Evolutionary conservation across 2,113 vertebrate species (phyloP).

Genomic region (Centropristis striata): DNA sequence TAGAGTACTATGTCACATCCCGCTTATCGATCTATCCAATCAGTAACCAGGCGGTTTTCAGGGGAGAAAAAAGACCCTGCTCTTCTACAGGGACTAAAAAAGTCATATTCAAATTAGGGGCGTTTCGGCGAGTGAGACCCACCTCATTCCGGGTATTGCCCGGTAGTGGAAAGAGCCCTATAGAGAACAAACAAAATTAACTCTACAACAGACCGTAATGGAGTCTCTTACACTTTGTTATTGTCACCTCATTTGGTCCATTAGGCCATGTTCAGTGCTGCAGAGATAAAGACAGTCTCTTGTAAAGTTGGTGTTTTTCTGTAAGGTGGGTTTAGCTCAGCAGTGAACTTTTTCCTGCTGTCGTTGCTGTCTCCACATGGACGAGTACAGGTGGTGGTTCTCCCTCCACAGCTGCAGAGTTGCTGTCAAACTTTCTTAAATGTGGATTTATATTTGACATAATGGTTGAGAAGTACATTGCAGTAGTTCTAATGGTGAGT

Average conservation of each 20-base stretch:
- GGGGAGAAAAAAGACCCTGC: too few relatives aligned
- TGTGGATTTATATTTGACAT: conserved; percentile 59
- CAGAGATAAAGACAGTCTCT: neutral
- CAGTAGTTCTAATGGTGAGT: conserved; percentile 40
- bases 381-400: conserved; percentile 5
- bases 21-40: too few relatives aligned
- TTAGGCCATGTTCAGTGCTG: neutral
- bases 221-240: neutral
- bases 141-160: too few relatives aligned
- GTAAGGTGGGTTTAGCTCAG: conserved; percentile 11
- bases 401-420: conserved; percentile 15
- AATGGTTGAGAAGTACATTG: conserved; percentile 50
- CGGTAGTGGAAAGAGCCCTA: too few relatives aligned
- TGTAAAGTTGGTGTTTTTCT: neutral
- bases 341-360: neutral
- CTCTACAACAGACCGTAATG: neutral
- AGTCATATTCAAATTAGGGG: too few relatives aligned
- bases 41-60: too few relatives aligned
- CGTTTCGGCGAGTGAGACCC: too few relatives aligned
- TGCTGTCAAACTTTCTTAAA: conserved; percentile 52
- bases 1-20: too few relatives aligned
- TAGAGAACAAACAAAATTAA: too few relatives aligned
- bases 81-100: too few relatives aligned
- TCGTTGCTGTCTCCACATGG: neutral
- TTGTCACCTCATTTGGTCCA: neutral